Conservation (phyloP, 1,140 invertebrate genomes). For the Notospermus geniculatus region DNA sequence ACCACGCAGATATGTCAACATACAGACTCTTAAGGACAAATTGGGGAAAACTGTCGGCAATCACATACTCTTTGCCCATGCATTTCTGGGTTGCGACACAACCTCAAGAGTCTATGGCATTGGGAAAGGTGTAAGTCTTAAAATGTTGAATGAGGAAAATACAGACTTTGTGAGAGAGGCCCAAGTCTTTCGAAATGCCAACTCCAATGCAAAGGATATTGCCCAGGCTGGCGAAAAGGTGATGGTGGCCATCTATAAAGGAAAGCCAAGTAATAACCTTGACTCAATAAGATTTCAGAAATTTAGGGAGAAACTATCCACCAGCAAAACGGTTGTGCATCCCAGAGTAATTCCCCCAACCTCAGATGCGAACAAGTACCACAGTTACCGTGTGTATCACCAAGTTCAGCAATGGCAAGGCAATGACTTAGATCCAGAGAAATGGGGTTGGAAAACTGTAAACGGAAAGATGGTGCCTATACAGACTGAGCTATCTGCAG, state of each 20-base stretch:
- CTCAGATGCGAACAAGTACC: slow-evolving; percentile 13
- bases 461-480: slow-evolving; percentile 15
- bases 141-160: background rate
- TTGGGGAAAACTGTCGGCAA: slow-evolving; percentile 4
- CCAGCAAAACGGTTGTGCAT: background rate
- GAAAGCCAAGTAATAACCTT: background rate
- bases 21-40: background rate
- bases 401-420: slow-evolving; percentile 18
- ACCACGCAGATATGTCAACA: slow-evolving; percentile 5
- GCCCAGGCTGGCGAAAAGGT: slow-evolving; percentile 17
- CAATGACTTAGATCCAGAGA: background rate
- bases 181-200: slow-evolving; percentile 2
- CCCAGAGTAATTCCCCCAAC: slow-evolving; percentile 16
- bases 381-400: slow-evolving; percentile 13
- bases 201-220: slow-evolving; percentile 3
- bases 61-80: slow-evolving; percentile 14
- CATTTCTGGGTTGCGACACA: slow-evolving; percentile 21
- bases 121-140: slow-evolving; percentile 14
- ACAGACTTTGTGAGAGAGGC: background rate
- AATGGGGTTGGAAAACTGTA: slow-evolving; percentile 24
- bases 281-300: background rate
- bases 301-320: slow-evolving; percentile 1
- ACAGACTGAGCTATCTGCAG: slow-evolving; percentile 15
- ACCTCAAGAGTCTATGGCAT: slow-evolving; percentile 22
- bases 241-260: slow-evolving; percentile 15